Conservation (phyloP, 2,113 vertebrate species). For the Leptobrachium ailaonicum region DNA sequence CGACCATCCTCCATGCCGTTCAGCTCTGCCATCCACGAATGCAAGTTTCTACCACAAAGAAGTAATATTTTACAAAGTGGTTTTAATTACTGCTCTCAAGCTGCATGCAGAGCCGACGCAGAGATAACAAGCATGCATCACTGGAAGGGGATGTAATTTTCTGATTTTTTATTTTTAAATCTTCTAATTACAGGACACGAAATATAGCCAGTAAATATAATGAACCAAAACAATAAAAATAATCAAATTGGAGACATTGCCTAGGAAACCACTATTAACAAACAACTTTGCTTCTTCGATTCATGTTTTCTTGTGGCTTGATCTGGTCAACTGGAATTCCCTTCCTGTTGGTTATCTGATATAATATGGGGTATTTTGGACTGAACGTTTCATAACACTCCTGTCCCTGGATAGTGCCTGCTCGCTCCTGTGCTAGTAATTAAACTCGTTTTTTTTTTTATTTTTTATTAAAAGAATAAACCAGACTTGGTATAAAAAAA, state of each 20-base stretch:
- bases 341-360: too few relatives aligned
- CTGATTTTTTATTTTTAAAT: neutral
- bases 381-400: too few relatives aligned
- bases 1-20: too few relatives aligned
- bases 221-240: neutral
- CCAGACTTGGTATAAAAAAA: too few relatives aligned
- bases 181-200: neutral
- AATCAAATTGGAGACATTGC: neutral
- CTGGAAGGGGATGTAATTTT: neutral
- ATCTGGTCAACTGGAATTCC: too few relatives aligned
- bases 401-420: too few relatives aligned
- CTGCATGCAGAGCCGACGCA: neutral
- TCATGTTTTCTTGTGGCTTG: too few relatives aligned
- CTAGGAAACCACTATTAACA: conserved; percentile 10
- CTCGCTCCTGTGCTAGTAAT: too few relatives aligned
- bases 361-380: too few relatives aligned
- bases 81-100: neutral
- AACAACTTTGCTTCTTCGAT: too few relatives aligned
- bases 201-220: neutral
- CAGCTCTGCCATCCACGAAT: neutral
- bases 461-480: too few relatives aligned
- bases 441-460: too few relatives aligned
- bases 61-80: neutral
- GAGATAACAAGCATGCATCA: neutral
- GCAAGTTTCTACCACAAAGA: neutral